Base-by-base conservation (phyloP, 2,797 vertebrate genomes). In the Adrianichthys oophorus region DNA sequence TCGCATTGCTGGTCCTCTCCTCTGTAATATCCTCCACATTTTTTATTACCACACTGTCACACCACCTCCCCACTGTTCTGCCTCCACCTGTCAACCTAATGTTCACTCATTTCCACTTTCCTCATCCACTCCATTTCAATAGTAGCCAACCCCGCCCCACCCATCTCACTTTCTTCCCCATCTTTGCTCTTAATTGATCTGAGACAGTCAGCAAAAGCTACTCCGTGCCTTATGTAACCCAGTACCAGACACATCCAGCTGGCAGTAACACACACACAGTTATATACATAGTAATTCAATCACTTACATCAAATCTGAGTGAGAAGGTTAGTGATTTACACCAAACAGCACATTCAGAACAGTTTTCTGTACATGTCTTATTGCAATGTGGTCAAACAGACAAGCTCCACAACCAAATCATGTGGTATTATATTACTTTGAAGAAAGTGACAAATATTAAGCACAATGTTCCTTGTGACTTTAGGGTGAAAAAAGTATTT, bases 161-260 rank as follows among this genome's bases (percentile, higher is more conserved):
- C n/a, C 43, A 37, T 56, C 59, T 55, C 72, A 66, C 73, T 70
- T 54, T 69, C 75, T 81, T 48, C 40, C 55, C 32, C 45, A 48
- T 65, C 60, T 75, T 64, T 45, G 41, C 75, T 79, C 74, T 62
- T 81, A 85, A 91, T 91, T 90, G 89, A 90, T 91, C 80, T 47
- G 68, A 85, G 77, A 80, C 78, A 65, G 69, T 80, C 78, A 72
- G 72, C 62, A 60, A 72, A 85, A 80, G 68, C 73, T 78, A 83
- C 83, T 84, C 84, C 67, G 61, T 85, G 80, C 72, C 72, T 83
- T 54, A 69, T 85, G 90, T 87, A 91, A 93, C 88, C 68, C 64
- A 85, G 91, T 72, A 86, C 87, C 85, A 74, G 56, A 55, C 68
- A 64, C 66, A 70, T 79, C 84, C 84, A 87, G 72, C 86, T 87